phyloP scores from a whole-genome alignment of 2,113 vertebrate species.

The Bungarus multicinctus region DNA sequence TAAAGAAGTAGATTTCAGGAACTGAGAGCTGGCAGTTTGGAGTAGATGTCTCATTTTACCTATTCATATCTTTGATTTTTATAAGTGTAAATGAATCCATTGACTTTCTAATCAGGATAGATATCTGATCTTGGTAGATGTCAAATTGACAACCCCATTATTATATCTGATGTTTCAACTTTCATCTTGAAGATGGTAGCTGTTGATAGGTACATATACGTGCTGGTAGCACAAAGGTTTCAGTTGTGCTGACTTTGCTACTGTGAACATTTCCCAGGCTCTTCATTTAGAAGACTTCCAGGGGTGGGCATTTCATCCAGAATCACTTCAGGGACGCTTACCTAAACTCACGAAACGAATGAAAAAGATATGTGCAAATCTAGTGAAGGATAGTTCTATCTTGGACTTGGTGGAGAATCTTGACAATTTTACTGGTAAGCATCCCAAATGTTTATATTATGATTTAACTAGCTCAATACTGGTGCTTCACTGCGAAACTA shows the following conservation, averaged over 20 bases:
- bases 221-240: neutral
- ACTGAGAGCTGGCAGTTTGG: neutral
- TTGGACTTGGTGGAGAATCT: conserved; percentile 84
- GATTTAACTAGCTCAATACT: neutral
- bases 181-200: neutral
- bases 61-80: neutral
- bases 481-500: no score
- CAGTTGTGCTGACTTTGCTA: neutral
- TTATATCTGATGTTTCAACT: neutral
- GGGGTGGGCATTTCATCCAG: conserved; percentile 22
- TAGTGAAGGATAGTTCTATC: conserved; percentile 75
- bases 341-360: conserved; percentile 82
- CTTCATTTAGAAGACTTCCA: conserved; percentile 30
- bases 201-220: neutral
- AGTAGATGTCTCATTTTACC: neutral
- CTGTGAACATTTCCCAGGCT: conserved; percentile 31
- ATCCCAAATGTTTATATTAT: neutral
- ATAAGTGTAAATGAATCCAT: neutral
- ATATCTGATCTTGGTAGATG: neutral
- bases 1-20: neutral
- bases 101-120: neutral
- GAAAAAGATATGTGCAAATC: conserved; percentile 82
- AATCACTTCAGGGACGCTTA: conserved; percentile 80
- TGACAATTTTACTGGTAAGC: conserved; percentile 85
- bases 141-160: neutral